phyloP scores from a whole-genome alignment of 2,797 vertebrate species.

The Gadopsis bispinosus region DNA sequence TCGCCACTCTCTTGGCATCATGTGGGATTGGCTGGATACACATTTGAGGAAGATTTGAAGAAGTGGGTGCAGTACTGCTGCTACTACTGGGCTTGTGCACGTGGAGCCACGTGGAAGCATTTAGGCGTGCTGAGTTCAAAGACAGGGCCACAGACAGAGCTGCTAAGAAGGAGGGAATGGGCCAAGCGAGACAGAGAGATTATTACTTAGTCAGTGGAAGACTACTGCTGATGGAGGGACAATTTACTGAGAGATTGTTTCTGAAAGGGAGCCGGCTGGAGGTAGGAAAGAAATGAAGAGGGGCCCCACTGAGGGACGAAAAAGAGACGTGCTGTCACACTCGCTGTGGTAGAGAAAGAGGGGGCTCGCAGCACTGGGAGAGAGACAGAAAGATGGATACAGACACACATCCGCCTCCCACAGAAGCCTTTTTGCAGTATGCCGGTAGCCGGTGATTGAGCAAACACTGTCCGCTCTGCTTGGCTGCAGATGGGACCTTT shows the following conservation, averaged over 20 bases:
- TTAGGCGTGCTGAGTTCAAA: slow-evolving; percentile 67
- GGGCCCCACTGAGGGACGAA: slow-evolving; percentile 38
- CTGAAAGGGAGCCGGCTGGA: slow-evolving; percentile 27
- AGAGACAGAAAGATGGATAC: slow-evolving; percentile 12
- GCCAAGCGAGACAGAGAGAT: slow-evolving; percentile 18
- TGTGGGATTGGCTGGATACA: background rate
- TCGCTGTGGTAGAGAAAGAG: slow-evolving; percentile 33
- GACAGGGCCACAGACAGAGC: slow-evolving; percentile 45
- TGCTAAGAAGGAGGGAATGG: slow-evolving; percentile 42
- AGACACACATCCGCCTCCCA: slow-evolving; percentile 68
- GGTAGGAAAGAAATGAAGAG: slow-evolving; percentile 30
- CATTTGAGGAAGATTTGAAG: background rate
- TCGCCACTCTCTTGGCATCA: background rate
- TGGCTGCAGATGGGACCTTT: slow-evolving; percentile 44
- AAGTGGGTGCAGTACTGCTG: background rate
- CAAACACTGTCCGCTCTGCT: slow-evolving; percentile 50
- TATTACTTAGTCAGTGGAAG: slow-evolving; percentile 30
- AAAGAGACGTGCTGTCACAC: slow-evolving; percentile 27
- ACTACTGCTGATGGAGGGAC: slow-evolving; percentile 39
- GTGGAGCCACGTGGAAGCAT: slow-evolving; percentile 61
- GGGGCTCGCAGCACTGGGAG: slow-evolving; percentile 6
- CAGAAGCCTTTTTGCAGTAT: slow-evolving; percentile 56
- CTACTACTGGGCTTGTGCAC: slow-evolving; percentile 44
- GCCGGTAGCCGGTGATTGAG: slow-evolving; percentile 51
- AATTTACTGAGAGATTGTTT: slow-evolving; percentile 27